Base-by-base conservation (phyloP, 2,113 vertebrate genomes). In the Gallinago paraguaiae region DNA sequence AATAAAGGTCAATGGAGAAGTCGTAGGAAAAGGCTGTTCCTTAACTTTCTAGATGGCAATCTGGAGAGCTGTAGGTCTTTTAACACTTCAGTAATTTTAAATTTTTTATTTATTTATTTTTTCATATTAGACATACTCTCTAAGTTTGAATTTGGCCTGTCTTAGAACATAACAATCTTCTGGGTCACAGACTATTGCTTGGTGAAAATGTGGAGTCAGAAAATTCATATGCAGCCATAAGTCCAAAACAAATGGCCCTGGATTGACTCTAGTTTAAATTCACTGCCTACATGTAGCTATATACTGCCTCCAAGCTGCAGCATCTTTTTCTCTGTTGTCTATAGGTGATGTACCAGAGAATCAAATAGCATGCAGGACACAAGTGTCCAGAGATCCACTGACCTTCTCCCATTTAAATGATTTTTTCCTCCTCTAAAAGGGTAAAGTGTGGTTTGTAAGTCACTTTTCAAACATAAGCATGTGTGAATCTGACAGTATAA, bases 401-500 rank as follows among this genome's bases (percentile, higher is more conserved):
- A 86, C 81, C 60, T 95, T 79, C 86, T 75, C 71, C 46, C 60
- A 91, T 77, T 95, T 78, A 48, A 35, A 48, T 92, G 63, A 33
- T 83, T 80, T 84, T 80, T 71, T 51, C 6, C 35, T 75, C n/a
- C 23, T 71, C 65, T 91, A 65, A 89, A 93, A 92, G 2, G 7
- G 43, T 57, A 61, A 90, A 95, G 22, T 51, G 35, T 86, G 37
- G 43, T 86, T 70, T 80, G 53, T 2, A 89, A 95, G 95, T 70
- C 71, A 86, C 77, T 91, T 94, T 94, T 91, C 80, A 93, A 83
- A 83, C 86, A 94, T 64, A 96, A 94, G 60, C 56, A 31, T 46
- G 60, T 89, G 61, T 90, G 84, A 94, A 91, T 92, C 71, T 88
- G 92, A 93, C 94, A 96, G 75, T 92, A 85, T 96, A 95, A 96